Conservation (phyloP, 2,797 vertebrate species). For the Anisognathus igniventris region DNA sequence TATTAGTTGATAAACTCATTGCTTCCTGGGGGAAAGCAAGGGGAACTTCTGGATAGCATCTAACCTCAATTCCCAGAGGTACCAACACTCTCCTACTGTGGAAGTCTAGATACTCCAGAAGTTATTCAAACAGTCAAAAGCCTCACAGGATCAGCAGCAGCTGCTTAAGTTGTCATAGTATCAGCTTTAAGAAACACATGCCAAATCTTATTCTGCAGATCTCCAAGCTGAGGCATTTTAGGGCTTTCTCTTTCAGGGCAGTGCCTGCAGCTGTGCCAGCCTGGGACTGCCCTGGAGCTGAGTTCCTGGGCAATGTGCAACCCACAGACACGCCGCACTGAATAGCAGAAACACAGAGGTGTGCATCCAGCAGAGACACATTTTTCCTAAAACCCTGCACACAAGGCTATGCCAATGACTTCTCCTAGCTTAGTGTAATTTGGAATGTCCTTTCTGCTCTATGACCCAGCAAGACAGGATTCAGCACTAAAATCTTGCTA, state of each 20-base stretch:
- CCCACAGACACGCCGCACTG: background rate
- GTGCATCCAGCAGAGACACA: rapidly evolving
- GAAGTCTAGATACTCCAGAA: background rate
- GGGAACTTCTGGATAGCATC: background rate
- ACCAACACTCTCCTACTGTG: background rate
- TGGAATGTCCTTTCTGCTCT: background rate
- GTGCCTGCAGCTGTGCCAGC: background rate
- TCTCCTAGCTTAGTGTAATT: background rate
- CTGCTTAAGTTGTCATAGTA: background rate
- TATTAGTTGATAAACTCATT: background rate
- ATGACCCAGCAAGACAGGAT: background rate
- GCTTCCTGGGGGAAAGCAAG: background rate
- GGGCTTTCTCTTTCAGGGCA: background rate
- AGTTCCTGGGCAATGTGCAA: background rate
- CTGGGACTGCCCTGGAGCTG: background rate
- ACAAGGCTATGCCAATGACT: background rate
- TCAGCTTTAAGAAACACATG: background rate
- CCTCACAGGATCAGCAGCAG: background rate
- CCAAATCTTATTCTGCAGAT: background rate
- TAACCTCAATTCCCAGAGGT: background rate
- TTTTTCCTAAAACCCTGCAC: background rate
- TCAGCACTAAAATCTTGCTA: background rate
- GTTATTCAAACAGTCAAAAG: background rate
- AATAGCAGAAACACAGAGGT: rapidly evolving
- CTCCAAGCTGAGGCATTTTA: background rate